Base-by-base conservation (phyloP, 2,888 invertebrate species). In the Thymelicus lineola region DNA sequence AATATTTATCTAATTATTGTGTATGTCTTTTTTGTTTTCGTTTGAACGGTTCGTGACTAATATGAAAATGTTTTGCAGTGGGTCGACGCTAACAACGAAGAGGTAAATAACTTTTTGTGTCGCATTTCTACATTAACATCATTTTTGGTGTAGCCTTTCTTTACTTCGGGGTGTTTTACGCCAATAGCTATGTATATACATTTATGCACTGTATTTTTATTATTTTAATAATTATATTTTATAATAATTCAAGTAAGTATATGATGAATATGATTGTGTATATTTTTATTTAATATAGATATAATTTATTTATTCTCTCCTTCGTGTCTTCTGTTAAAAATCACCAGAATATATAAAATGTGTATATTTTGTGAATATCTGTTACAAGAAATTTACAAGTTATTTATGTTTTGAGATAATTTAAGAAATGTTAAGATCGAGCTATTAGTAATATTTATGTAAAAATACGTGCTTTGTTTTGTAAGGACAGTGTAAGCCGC, bases 31-130 rank as follows among this genome's bases (percentile, higher is more conserved):
- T 76, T 77, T 78, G 57, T 69, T 62, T 64, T 55, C 63, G 59
- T 80, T 77, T 81, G 77, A 76, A 81, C 74, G 85, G 20, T 20
- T 20, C 20, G 86, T 93, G 83, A 90, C 91, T 91, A 91, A 92
- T 95, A 73, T 71, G 81, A 86, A 86, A 89, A 91, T 92, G 85
- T 93, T 91, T 93, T 93, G 82, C 95, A 95, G 95, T 95, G 95
- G 95, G 95, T 95, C 90, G 95, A 95, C 92, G 94, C 95, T 90
- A 95, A 94, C 92, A 95, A 94, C 88, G 95, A 95, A 78, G 95
- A 95, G 95, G 95, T 95, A 95, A 95, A 81, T 82, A 80, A 79
- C 75, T 71, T 77, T 80, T 79, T 80, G 79, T 76, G 75, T 73
- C 74, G 62, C 71, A 71, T 71, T 53, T 28, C 45, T 67, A 14